These are phyloP conservation scores for Aplocera efformata DNA, from an alignment of 2,888 invertebrate genomes.

Conservation along the genomic window DNA sequence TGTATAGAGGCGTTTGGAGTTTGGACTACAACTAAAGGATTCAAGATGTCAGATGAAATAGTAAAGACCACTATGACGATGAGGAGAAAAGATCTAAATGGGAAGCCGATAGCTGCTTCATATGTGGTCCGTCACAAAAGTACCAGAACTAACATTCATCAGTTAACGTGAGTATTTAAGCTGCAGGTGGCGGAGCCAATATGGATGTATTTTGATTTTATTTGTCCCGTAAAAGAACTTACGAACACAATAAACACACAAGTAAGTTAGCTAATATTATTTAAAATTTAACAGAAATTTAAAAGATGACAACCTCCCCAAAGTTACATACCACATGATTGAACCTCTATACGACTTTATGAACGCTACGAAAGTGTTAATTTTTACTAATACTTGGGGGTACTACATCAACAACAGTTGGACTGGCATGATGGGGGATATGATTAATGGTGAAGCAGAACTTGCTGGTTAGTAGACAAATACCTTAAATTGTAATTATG, in stretches of 20 bases:
- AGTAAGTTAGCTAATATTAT: background rate
- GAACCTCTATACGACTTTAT: conserved; percentile 47
- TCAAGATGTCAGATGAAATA: conserved; percentile 33
- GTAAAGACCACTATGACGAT: conserved; percentile 32
- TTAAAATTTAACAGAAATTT: conserved; percentile 37
- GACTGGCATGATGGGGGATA: conserved; percentile 55
- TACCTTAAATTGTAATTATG: too few species aligned
- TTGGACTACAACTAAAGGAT: conserved; percentile 43
- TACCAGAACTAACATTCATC: conserved; percentile 40
- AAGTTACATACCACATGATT: conserved; percentile 38
- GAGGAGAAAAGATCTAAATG: conserved; percentile 47
- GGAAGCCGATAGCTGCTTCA: conserved; percentile 32
- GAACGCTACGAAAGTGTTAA: conserved; percentile 43
- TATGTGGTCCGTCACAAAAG: conserved; percentile 39
- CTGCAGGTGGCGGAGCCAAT: too few species aligned
- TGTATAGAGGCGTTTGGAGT: conserved; percentile 45
- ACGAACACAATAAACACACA: too few species aligned
- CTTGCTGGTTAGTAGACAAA: conserved; percentile 47
- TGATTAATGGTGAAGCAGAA: conserved; percentile 49
- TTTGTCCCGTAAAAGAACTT: too few species aligned
- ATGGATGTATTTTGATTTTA: too few species aligned
- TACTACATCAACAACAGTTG: conserved; percentile 51
- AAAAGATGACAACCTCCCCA: conserved; percentile 38
- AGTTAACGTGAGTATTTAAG: conserved; percentile 36
- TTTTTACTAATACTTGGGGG: conserved; percentile 54